These are phyloP conservation scores for Datnioides undecimradiatus DNA, from an alignment of 2,113 vertebrate genomes.

Conservation along the genomic window DNA sequence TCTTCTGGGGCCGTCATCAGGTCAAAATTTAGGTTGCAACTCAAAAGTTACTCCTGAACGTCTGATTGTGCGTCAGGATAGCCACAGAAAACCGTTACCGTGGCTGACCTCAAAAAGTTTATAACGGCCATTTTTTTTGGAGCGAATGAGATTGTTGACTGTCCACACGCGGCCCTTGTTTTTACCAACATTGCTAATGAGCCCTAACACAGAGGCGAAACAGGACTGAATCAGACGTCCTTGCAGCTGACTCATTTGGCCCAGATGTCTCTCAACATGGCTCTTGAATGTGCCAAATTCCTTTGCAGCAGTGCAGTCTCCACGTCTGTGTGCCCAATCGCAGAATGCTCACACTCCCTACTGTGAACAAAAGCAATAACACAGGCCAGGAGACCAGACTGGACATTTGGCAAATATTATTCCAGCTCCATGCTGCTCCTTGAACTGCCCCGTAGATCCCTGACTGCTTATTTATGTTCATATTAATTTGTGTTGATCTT, in stretches of 20 bases:
- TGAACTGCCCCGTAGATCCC: constrained; percentile 51
- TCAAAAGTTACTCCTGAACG: not conserved
- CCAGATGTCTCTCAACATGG: constrained; percentile 47
- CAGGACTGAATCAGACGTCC: not conserved
- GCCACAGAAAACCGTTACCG: too few species aligned
- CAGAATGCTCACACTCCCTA: constrained; percentile 33
- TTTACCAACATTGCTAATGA: constrained; percentile 16
- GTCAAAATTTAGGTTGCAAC: not conserved
- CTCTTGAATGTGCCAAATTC: constrained; percentile 48
- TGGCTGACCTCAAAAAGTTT: not conserved
- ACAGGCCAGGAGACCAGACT: constrained; percentile 27
- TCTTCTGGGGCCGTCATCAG: not conserved
- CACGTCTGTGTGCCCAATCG: constrained; percentile 18
- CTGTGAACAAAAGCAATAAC: constrained; percentile 45
- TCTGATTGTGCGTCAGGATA: not conserved
- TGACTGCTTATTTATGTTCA: constrained; percentile 62
- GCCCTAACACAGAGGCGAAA: not conserved
- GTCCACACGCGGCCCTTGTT: not conserved
- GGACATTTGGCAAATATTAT: constrained; percentile 69
- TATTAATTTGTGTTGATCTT: constrained; percentile 66
- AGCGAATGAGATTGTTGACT: not conserved
- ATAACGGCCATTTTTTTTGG: not conserved
- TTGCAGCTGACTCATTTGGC: constrained; percentile 14
- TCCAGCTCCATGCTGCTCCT: constrained; percentile 46
- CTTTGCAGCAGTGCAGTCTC: constrained; percentile 34